Evolutionary conservation across 2,888 invertebrate genomes (phyloP).

Genomic region (Volucella inflata): DNA sequence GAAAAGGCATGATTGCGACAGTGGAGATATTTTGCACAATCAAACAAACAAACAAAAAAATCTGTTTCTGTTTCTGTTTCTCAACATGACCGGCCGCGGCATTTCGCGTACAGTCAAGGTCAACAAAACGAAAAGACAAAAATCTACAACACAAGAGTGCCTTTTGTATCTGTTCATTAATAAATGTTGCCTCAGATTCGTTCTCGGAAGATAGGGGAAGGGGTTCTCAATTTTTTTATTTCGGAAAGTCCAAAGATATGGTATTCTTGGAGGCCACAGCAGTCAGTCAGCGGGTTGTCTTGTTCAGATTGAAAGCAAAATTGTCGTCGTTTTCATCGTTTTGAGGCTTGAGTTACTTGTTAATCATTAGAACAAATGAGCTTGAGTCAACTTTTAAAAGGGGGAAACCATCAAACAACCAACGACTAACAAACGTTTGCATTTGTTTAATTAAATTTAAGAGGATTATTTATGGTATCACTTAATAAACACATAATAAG

Average conservation of each 20-base stretch:
- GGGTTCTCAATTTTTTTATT: not conserved
- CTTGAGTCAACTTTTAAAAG: not conserved
- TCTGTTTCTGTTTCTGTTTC: conserved; percentile 6
- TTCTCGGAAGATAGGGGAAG: not conserved
- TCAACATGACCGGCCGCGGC: conserved; percentile 27
- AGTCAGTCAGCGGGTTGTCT: conserved; percentile 42
- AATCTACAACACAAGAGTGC: conserved; percentile 11
- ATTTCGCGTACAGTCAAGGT: conserved; percentile 55
- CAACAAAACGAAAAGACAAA: conserved; percentile 10
- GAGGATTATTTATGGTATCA: conserved; percentile 25
- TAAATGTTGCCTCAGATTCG: conserved; percentile 6
- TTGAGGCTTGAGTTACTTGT: conserved; percentile 1
- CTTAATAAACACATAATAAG: conserved; percentile 31
- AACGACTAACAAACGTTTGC: conserved; percentile 6
- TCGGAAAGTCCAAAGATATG: not conserved
- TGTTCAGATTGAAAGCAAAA: conserved; percentile 1
- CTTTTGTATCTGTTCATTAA: conserved; percentile 52
- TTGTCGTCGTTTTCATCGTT: too few relatives aligned
- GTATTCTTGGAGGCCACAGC: conserved; percentile 12
- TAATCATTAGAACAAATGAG: conserved; percentile 43
- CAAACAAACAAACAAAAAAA: conserved; percentile 11
- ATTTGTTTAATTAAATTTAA: conserved; percentile 3
- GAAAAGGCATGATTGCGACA: conserved; percentile 18
- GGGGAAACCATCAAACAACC: not conserved
- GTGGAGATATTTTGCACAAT: not conserved